Evolutionary conservation across 64 coral and sea anemone species (phyloP).

Genomic region (Pocillopora damicornis): DNA sequence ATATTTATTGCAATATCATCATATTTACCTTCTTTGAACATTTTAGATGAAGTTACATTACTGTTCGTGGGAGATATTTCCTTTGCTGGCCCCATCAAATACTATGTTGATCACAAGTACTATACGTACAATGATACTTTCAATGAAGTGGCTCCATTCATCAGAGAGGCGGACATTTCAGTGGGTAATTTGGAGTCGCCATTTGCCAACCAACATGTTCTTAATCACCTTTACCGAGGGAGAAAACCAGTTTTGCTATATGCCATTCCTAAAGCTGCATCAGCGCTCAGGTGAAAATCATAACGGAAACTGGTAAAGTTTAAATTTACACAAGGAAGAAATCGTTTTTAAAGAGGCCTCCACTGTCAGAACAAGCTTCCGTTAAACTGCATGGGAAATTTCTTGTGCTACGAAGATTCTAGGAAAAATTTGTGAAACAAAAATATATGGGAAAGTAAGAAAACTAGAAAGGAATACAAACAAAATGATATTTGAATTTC

Average conservation of each 20-base stretch:
- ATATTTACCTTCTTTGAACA: neutral
- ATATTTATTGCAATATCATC: too few species aligned
- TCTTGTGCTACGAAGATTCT: too few species aligned
- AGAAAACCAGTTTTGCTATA: neutral
- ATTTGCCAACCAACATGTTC: slow-evolving; percentile 43
- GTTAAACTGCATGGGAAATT: too few species aligned
- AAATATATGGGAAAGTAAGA: too few species aligned
- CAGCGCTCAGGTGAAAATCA: neutral
- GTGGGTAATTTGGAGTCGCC: slow-evolving; percentile 75
- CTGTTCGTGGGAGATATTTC: slow-evolving; percentile 74
- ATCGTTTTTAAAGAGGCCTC: neutral
- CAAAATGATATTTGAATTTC: too few species aligned
- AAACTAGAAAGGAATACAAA: too few species aligned
- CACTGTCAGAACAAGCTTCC: neutral
- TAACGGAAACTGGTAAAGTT: neutral
- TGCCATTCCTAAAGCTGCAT: slow-evolving; percentile 2
- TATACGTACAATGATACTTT: slow-evolving; percentile 60
- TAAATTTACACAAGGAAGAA: too few species aligned
- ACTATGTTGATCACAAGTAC: slow-evolving; percentile 55
- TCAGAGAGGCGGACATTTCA: slow-evolving; percentile 71
- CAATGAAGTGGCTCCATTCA: slow-evolving; percentile 39
- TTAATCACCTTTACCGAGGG: neutral
- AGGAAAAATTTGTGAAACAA: too few species aligned
- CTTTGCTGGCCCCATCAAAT: slow-evolving; percentile 48
- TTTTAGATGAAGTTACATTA: slow-evolving; percentile 38